Percentiles rank a stretch among this genome's conserved stretches.
phyloP scores from a whole-genome alignment of 2,888 invertebrate species.

The Tridacna gigas region DNA sequence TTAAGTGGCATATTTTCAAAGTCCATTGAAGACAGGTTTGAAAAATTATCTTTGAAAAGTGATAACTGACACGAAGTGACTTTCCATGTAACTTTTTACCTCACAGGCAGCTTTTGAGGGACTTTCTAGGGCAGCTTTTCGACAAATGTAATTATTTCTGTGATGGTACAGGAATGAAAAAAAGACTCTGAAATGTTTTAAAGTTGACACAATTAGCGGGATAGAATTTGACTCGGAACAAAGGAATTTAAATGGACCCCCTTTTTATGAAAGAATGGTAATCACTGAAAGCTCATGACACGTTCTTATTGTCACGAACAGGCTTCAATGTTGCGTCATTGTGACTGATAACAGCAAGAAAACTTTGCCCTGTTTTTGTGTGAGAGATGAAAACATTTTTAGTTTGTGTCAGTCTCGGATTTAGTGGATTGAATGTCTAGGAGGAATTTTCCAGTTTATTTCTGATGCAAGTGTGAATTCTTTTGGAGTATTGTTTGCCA shows the following conservation, averaged over 20 bases:
- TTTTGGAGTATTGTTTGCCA: too few relatives aligned
- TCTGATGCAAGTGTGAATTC: too few relatives aligned
- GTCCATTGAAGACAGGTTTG: background rate
- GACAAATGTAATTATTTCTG: too few relatives aligned
- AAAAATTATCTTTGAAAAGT: background rate
- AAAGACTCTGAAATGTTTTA: too few relatives aligned
- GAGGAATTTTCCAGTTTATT: too few relatives aligned
- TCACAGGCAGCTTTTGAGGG: too few relatives aligned
- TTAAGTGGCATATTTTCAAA: too few relatives aligned
- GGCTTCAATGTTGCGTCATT: background rate
- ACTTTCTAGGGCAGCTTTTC: too few relatives aligned
- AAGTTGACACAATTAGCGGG: too few relatives aligned
- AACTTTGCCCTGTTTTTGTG: background rate
- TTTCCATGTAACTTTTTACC: too few relatives aligned
- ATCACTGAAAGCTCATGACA: background rate
- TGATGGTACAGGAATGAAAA: too few relatives aligned
- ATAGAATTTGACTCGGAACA: background rate
- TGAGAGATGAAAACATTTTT: background rate
- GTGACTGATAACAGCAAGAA: background rate
- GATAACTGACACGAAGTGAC: background rate
- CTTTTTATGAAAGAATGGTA: constrained; percentile 1
- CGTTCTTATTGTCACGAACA: background rate
- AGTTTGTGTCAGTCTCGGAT: background rate
- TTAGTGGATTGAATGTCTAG: too few relatives aligned
- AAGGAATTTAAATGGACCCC: constrained; percentile 4